phyloP scores from a whole-genome alignment of 2,888 invertebrate genomes.

The Cremastinae sp. region DNA sequence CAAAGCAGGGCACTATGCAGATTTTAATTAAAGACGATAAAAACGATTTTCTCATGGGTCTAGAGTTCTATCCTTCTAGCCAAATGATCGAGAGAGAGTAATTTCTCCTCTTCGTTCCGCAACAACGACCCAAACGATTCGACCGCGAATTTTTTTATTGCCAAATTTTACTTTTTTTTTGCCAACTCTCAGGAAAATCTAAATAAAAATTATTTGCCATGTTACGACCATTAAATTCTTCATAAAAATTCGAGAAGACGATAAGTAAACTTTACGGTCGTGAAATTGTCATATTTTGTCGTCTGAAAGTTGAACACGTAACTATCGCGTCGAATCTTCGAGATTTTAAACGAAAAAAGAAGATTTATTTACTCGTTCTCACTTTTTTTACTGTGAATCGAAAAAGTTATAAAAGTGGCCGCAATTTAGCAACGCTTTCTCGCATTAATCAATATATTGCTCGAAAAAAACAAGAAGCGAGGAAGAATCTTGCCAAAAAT shows the following conservation, averaged over 20 bases:
- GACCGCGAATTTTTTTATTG: slow-evolving; percentile 32
- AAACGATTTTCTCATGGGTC: slow-evolving; percentile 55
- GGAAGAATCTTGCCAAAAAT: slow-evolving; percentile 7
- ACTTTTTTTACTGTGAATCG: not conserved
- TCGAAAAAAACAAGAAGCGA: slow-evolving; percentile 14
- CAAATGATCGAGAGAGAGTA: slow-evolving; percentile 42
- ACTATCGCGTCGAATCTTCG: too few species aligned
- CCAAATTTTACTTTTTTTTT: not conserved
- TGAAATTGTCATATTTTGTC: too few species aligned
- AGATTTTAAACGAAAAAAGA: not conserved
- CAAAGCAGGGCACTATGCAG: slow-evolving; percentile 53
- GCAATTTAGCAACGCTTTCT: slow-evolving; percentile 24
- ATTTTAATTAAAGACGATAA: slow-evolving; percentile 59
- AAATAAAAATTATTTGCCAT: not conserved
- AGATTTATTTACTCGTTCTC: not conserved
- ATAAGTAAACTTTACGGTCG: too few species aligned
- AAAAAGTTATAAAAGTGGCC: slow-evolving; percentile 1
- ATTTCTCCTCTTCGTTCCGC: slow-evolving; percentile 40
- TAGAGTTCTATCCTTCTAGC: slow-evolving; percentile 4
- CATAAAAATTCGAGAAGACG: too few species aligned
- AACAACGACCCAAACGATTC: slow-evolving; percentile 28
- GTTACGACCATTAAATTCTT: not conserved
- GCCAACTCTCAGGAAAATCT: not conserved
- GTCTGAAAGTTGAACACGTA: too few species aligned
- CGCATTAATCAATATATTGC: slow-evolving; percentile 26